Evolutionary conservation across 1,140 invertebrate species (phyloP).

Genomic region (Solen grandis): DNA sequence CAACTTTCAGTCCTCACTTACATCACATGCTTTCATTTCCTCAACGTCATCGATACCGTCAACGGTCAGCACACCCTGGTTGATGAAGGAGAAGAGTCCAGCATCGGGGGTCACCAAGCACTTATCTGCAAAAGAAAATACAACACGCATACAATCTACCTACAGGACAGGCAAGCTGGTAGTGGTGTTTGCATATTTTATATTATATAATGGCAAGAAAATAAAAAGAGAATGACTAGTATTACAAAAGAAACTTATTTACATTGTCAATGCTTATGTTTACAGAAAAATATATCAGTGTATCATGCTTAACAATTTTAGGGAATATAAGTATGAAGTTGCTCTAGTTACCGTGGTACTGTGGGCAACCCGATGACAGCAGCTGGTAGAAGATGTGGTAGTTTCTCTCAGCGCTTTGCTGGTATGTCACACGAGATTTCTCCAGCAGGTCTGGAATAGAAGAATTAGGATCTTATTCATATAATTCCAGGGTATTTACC

Average conservation of each 20-base stretch:
- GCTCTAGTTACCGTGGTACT: slow-evolving; percentile 69
- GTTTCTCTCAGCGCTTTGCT: slow-evolving; percentile 97
- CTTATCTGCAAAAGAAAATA: slow-evolving; percentile 85
- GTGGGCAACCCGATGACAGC: slow-evolving; percentile 94
- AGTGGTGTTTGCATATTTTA: background rate
- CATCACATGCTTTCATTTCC: slow-evolving; percentile 95
- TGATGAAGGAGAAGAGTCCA: slow-evolving; percentile 94
- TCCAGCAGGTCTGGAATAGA: slow-evolving; percentile 95
- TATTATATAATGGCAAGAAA: background rate
- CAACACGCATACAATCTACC: background rate
- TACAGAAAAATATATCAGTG: too few species aligned
- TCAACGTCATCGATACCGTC: slow-evolving; percentile 97
- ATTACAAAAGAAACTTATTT: background rate
- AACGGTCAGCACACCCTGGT: slow-evolving; percentile 98
- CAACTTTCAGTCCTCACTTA: slow-evolving; percentile 86
- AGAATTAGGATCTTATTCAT: background rate
- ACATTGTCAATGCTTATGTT: background rate
- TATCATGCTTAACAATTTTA: too few species aligned
- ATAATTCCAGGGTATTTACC: background rate
- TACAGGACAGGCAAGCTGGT: background rate
- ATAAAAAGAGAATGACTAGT: background rate
- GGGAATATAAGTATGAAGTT: background rate
- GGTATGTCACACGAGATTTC: slow-evolving; percentile 99
- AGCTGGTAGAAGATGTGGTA: slow-evolving; percentile 99
- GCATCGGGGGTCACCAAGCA: slow-evolving; percentile 92